Base-by-base conservation (phyloP, 2,113 vertebrate species). In the Thunnus maccoyii region DNA sequence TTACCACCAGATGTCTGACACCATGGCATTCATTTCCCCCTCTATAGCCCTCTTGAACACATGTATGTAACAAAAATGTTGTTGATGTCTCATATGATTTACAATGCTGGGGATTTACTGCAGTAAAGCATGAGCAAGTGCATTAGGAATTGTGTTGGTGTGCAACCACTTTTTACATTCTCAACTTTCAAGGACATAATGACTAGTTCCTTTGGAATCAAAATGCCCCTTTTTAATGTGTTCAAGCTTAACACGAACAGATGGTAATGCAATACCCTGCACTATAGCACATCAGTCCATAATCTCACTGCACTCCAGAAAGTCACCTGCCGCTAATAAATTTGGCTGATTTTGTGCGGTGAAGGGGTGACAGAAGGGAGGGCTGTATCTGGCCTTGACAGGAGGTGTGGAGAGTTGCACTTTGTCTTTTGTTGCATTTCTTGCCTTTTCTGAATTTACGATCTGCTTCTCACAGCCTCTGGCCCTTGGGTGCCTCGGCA, bases 1-100 rank as follows among this genome's bases (percentile, higher is more conserved):
- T 89, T 92, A 90, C 63, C 72, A 75, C 83, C 91, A 94, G 91
- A 94, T 94, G 92, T 92, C 17, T 92, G 85, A 90, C 76, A 76
- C 79, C 41, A 30, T 27, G 64, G 56, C 62, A 47, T 81, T 66
- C 17, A 17, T 77, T 62, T 67, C 58, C 65, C 54, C 72, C 63
- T 57, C 44, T 22, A 1, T 41, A 76, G 51, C 41, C 46, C 70
- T 82, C 30, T 70, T 25, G 47, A 73, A 62, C 11, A 18, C 78
- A 80, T 74, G 60, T 90, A 80, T 89, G 88, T 87, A 82, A 84
- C 87, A 84, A 72, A 87, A 87, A 77, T 82, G 75, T 84, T 91
- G 62, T 52, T 62, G 76, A 78, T 75, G 68, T 76, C 68, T 58
- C 25, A 11, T 64, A 16, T 82, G 88, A 90, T 87, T 92, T 90